These are phyloP conservation scores for Cephalopholis sonnerati DNA, from an alignment of 2,113 vertebrate genomes.

Conservation along the genomic window DNA sequence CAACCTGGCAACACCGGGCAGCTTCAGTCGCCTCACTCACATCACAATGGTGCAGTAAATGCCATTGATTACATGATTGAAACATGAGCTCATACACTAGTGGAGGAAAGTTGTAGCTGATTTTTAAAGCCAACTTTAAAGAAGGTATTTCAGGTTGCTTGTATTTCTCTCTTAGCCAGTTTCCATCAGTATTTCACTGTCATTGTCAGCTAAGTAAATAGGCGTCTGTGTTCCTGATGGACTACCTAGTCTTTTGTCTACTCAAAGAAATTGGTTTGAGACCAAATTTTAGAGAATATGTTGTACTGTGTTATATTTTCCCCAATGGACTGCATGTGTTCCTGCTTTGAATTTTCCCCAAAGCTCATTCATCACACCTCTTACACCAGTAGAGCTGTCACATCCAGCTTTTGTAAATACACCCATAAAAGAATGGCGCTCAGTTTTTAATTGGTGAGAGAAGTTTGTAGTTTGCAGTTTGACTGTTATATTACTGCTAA, in stretches of 20 bases:
- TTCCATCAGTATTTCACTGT: conserved; percentile 1
- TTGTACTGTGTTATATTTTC: background rate
- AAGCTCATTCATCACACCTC: conserved; percentile 30
- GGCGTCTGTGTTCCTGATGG: background rate
- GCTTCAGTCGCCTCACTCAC: background rate
- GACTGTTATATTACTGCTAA: conserved; percentile 32
- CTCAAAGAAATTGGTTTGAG: conserved; percentile 6
- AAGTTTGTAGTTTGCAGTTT: conserved; percentile 11
- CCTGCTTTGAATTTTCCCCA: conserved; percentile 30
- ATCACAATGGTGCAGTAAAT: conserved; percentile 54
- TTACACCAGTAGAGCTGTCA: conserved; percentile 16
- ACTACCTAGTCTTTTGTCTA: background rate
- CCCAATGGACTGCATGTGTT: background rate
- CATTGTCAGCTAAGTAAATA: background rate
- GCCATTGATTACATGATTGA: conserved; percentile 72
- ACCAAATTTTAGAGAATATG: background rate
- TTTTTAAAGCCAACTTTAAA: conserved; percentile 23
- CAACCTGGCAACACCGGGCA: background rate
- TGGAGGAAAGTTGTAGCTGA: conserved; percentile 15
- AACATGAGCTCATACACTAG: conserved; percentile 51
- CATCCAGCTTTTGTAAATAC: background rate
- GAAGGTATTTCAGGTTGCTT: background rate
- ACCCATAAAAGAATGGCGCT: background rate
- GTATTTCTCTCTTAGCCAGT: background rate
- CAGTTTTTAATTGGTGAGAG: conserved; percentile 24